Evolutionary conservation across 1,140 invertebrate species (phyloP).

Genomic region (Drosophila virilis): DNA sequence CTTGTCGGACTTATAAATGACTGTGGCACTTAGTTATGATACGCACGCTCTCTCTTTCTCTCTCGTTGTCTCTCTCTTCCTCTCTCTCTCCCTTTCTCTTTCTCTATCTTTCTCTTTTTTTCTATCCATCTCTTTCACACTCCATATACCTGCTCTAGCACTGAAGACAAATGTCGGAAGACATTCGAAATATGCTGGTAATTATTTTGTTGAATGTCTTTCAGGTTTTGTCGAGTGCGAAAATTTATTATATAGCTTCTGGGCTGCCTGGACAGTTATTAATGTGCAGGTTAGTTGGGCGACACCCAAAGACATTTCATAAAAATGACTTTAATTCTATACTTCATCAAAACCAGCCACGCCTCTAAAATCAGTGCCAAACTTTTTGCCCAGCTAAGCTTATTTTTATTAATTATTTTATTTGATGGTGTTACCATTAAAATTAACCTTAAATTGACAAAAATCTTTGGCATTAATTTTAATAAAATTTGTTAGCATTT

Average conservation of each 20-base stretch:
- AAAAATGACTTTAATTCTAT: slow-evolving; percentile 58
- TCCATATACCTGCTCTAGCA: slow-evolving; percentile 5
- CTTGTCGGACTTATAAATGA: slow-evolving; percentile 57
- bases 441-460: background rate
- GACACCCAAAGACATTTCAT: slow-evolving; percentile 36
- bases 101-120: slow-evolving; percentile 6
- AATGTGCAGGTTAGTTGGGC: slow-evolving; percentile 62
- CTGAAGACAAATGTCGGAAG: slow-evolving; percentile 63
- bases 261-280: slow-evolving; percentile 50
- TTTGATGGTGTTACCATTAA: background rate
- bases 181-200: slow-evolving; percentile 80
- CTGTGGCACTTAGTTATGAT: slow-evolving; percentile 65
- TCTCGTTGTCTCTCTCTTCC: background rate
- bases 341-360: slow-evolving; percentile 11
- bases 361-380: background rate
- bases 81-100: background rate
- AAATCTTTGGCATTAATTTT: slow-evolving; percentile 7
- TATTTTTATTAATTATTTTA: background rate
- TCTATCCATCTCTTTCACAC: background rate
- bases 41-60: slow-evolving; percentile 18
- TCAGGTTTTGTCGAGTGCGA: slow-evolving; percentile 61
- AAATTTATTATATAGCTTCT: slow-evolving; percentile 66
- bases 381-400: background rate
- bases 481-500: background rate
- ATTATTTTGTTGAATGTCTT: slow-evolving; percentile 78